Percentiles rank a stretch among this genome's conserved stretches.
Evolutionary conservation across 2,113 vertebrate species (phyloP).

Genomic region (Pyrgilauda ruficollis): DNA sequence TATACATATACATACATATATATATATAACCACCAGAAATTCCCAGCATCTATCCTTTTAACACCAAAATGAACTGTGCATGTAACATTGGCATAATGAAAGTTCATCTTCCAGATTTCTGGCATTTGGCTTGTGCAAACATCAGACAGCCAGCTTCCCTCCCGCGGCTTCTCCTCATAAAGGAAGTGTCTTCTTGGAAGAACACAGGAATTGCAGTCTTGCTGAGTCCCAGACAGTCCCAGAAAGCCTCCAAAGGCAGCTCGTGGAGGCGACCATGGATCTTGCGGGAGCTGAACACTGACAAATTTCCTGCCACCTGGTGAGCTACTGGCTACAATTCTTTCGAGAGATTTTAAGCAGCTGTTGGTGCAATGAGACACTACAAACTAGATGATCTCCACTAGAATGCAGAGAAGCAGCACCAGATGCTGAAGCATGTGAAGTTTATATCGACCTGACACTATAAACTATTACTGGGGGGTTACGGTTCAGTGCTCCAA

Average conservation of each 20-base stretch:
- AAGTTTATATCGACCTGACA: not conserved
- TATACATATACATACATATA: slow-evolving; percentile 13
- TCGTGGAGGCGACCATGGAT: not conserved
- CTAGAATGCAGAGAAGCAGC: not conserved
- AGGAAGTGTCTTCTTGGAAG: not conserved
- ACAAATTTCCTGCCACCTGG: not conserved
- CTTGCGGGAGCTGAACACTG: not conserved
- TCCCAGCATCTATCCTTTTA: not conserved
- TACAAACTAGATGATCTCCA: not conserved
- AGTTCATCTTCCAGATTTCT: not conserved
- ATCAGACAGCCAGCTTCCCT: not conserved
- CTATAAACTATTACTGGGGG: not conserved
- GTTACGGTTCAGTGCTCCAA: not conserved
- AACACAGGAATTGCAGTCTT: not conserved
- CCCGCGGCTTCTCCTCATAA: fast-evolving
- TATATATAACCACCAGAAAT: not conserved
- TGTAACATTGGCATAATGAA: not conserved
- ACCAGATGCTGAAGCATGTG: not conserved
- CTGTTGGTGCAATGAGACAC: not conserved
- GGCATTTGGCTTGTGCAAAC: not conserved
- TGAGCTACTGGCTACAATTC: not conserved
- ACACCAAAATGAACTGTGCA: not conserved
- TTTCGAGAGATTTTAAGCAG: not conserved
- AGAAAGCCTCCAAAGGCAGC: not conserved
- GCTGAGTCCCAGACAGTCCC: not conserved